These are phyloP conservation scores for Cryptomyrus ogoouensis DNA, from an alignment of 2,113 vertebrate species.

Conservation along the genomic window DNA sequence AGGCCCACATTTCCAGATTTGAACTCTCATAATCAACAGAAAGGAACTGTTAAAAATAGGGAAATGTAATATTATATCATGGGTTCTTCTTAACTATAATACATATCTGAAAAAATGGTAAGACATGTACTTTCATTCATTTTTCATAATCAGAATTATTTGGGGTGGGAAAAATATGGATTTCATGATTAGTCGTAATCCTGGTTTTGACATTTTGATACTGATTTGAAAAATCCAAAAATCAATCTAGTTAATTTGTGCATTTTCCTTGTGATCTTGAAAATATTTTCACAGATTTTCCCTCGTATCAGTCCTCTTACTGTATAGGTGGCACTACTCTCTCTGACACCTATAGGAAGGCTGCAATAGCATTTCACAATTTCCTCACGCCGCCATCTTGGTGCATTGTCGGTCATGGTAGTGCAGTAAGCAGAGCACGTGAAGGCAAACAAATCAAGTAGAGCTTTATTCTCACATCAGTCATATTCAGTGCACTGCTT, in stretches of 20 bases:
- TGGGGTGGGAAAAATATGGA: not conserved
- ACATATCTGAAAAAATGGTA: not conserved
- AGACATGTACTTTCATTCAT: not conserved
- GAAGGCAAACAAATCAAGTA: not conserved
- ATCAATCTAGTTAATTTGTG: no score
- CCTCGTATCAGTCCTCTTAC: no score
- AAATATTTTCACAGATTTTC: no score
- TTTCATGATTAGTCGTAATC: no score
- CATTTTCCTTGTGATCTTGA: no score
- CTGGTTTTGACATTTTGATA: no score
- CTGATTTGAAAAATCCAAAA: no score
- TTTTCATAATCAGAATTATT: not conserved
- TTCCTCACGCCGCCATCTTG: not conserved
- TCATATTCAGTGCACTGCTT: not conserved
- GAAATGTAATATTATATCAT: not conserved
- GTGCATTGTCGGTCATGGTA: not conserved
- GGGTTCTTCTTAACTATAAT: not conserved
- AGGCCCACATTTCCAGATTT: not conserved
- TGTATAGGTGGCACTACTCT: not conserved
- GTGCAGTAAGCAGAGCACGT: not conserved
- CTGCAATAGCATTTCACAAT: not conserved
- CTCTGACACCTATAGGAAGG: not conserved
- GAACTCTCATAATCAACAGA: not conserved
- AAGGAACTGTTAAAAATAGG: not conserved
- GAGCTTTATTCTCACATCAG: not conserved